A percentile compares a stretch with the other conserved stretches of the same genome.
Evolutionary conservation across 1,140 invertebrate species (phyloP).

Genomic region (Amyelois transitella): DNA sequence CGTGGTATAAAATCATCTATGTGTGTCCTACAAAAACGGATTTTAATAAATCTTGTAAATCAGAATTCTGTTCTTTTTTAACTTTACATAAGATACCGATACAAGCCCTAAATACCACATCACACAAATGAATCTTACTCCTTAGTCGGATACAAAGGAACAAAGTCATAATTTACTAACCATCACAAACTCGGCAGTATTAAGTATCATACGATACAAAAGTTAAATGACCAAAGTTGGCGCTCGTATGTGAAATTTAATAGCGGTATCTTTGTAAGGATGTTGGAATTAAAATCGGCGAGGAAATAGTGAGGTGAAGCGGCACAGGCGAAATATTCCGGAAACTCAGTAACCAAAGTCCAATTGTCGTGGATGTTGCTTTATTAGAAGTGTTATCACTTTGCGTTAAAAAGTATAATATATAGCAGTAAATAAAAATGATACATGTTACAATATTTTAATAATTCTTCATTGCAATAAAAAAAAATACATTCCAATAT

Average conservation of each 20-base stretch:
- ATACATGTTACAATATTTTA: too few relatives aligned
- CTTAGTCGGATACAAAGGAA: background rate
- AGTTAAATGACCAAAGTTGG: slow-evolving; percentile 28
- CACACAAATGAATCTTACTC: background rate
- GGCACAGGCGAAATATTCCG: slow-evolving; percentile 12
- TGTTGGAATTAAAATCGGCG: slow-evolving; percentile 20
- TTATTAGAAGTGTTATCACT: background rate
- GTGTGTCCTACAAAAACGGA: too few relatives aligned
- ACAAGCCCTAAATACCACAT: too few relatives aligned
- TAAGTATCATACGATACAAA: slow-evolving; percentile 14
- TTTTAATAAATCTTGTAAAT: too few relatives aligned
- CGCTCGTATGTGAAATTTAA: slow-evolving; percentile 18
- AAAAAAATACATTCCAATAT: too few relatives aligned
- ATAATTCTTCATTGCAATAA: too few relatives aligned
- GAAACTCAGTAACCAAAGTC: background rate
- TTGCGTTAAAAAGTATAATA: too few relatives aligned
- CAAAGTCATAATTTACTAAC: slow-evolving; percentile 15
- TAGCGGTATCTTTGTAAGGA: slow-evolving; percentile 10
- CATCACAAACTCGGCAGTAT: slow-evolving; percentile 13
- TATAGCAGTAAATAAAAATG: too few relatives aligned
- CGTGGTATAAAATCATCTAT: too few relatives aligned
- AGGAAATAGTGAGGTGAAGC: background rate
- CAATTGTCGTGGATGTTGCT: background rate
- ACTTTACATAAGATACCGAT: too few relatives aligned
- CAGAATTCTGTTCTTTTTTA: too few relatives aligned